Evolutionary conservation across 2,888 invertebrate genomes (phyloP).

Genomic region (Liodrosophila aerea): DNA sequence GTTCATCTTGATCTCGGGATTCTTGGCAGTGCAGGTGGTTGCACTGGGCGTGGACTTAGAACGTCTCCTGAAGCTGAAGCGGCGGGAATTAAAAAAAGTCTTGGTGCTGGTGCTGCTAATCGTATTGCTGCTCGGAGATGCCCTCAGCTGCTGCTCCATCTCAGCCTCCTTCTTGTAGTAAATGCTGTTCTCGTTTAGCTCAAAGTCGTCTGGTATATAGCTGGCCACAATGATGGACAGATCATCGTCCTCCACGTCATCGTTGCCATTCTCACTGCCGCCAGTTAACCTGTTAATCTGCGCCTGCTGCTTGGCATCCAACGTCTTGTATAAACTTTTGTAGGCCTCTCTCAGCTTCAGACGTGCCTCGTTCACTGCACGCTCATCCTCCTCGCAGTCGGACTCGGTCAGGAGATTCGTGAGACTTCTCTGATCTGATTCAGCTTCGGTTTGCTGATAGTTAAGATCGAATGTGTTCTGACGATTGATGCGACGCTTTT

Average conservation of each 20-base stretch:
- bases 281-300: slow-evolving; percentile 46
- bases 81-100: slow-evolving; percentile 63
- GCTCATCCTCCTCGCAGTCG: slow-evolving; percentile 73
- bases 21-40: slow-evolving; percentile 14
- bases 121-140: slow-evolving; percentile 16
- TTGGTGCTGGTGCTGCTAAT: slow-evolving; percentile 39
- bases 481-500: slow-evolving; percentile 45
- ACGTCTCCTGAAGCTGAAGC: slow-evolving; percentile 74
- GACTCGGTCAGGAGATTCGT: slow-evolving; percentile 74
- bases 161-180: slow-evolving; percentile 54
- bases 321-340: slow-evolving; percentile 50
- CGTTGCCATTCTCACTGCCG: slow-evolving; percentile 28
- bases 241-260: slow-evolving; percentile 78
- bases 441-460: slow-evolving; percentile 42
- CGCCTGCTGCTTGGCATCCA: slow-evolving; percentile 43
- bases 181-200: slow-evolving; percentile 61
- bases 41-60: slow-evolving; percentile 31
- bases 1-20: slow-evolving; percentile 77
- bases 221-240: slow-evolving; percentile 81
- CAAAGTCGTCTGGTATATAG: slow-evolving; percentile 74
- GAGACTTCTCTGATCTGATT: slow-evolving; percentile 73
- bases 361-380: slow-evolving; percentile 59
- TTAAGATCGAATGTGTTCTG: slow-evolving; percentile 70
- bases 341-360: slow-evolving; percentile 58
- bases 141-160: slow-evolving; percentile 1